These are phyloP conservation scores for Coranthus polyacanthus DNA, from an alignment of 2,797 vertebrate genomes.

Conservation along the genomic window DNA sequence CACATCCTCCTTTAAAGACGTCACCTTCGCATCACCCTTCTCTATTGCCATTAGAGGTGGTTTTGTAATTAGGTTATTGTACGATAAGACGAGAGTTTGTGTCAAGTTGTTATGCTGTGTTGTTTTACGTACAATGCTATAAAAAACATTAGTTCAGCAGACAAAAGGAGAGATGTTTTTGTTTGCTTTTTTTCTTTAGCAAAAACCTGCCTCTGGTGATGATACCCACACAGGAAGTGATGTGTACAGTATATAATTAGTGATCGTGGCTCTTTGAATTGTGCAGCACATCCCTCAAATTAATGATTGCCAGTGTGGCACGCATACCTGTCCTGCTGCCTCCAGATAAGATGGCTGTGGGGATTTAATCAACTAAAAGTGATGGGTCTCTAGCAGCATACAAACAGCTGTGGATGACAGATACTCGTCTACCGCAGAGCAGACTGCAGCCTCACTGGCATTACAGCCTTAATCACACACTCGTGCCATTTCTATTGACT, in stretches of 20 bases:
- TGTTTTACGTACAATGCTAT: background rate
- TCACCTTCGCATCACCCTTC: background rate
- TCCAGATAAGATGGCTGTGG: constrained; percentile 66
- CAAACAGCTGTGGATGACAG: constrained; percentile 59
- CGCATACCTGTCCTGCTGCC: constrained; percentile 66
- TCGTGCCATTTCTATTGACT: constrained; percentile 10
- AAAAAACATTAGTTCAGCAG: constrained; percentile 15
- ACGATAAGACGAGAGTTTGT: background rate
- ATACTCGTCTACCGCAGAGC: constrained; percentile 32
- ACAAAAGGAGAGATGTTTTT: constrained; percentile 13
- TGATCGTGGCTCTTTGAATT: constrained; percentile 44
- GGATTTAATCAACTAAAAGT: constrained; percentile 66
- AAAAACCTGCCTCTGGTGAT: constrained; percentile 34
- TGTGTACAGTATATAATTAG: constrained; percentile 43
- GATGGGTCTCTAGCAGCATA: constrained; percentile 47
- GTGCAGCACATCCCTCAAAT: constrained; percentile 58
- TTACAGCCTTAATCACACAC: constrained; percentile 40
- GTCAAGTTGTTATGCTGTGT: too few relatives aligned
- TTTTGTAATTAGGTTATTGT: constrained; percentile 10
- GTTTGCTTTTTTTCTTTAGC: constrained; percentile 13
- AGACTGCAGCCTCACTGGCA: constrained; percentile 23
- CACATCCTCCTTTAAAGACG: too few relatives aligned
- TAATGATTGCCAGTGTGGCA: constrained; percentile 46
- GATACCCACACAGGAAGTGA: constrained; percentile 56
- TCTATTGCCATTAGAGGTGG: background rate